phyloP scores from a whole-genome alignment of 1,140 invertebrate genomes.

The Tribolium castaneum region DNA sequence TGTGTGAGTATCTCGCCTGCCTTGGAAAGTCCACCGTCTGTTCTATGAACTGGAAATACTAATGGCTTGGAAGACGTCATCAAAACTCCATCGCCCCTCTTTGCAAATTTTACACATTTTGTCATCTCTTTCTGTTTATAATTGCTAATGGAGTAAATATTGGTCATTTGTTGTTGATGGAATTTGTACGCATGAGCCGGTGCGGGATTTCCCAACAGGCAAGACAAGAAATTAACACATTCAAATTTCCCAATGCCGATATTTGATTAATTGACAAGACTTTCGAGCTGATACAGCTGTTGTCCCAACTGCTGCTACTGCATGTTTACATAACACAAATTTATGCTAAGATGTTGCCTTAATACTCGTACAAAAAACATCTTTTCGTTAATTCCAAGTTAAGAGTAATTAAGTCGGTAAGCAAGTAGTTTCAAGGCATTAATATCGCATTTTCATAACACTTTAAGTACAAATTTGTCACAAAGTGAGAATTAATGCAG shows the following conservation, averaged over 20 bases:
- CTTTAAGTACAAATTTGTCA: too few species aligned
- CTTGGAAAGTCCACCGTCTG: conserved; percentile 46
- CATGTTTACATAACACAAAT: too few species aligned
- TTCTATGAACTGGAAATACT: conserved; percentile 18
- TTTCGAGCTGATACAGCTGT: too few species aligned
- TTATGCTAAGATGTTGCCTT: too few species aligned
- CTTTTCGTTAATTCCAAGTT: too few species aligned
- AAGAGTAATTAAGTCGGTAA: too few species aligned
- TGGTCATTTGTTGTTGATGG: not conserved
- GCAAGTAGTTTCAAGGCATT: too few species aligned
- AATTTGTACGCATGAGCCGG: not conserved
- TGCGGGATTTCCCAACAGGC: not conserved
- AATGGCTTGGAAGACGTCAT: conserved; percentile 13
- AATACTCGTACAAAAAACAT: too few species aligned
- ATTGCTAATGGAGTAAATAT: not conserved
- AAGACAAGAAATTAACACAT: not conserved
- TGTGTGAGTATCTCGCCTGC: conserved; percentile 44
- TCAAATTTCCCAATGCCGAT: not conserved
- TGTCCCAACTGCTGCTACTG: too few species aligned
- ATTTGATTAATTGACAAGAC: not conserved
- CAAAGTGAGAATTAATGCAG: too few species aligned
- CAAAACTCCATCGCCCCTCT: not conserved
- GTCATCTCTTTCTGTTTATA: not conserved
- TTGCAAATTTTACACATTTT: not conserved
- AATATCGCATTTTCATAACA: too few species aligned